phyloP scores from a whole-genome alignment of 2,113 vertebrate genomes.

The Gallinago undulata region DNA sequence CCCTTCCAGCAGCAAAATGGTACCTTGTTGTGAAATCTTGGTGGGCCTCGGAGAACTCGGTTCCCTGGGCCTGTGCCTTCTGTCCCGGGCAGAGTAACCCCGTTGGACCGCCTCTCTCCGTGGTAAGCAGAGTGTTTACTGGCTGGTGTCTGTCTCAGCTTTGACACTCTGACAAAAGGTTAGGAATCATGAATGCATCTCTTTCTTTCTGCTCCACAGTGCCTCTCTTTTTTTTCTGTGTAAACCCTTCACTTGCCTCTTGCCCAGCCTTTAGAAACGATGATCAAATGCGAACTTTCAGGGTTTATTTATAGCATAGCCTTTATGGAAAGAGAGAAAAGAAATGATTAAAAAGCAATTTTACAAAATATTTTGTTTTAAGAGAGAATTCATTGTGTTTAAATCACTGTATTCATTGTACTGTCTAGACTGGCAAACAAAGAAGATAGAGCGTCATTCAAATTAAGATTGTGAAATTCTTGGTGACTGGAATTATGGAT shows the following conservation, averaged over 20 bases:
- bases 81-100: slow-evolving; percentile 22
- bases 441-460: slow-evolving; percentile 71
- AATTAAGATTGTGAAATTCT: slow-evolving; percentile 63
- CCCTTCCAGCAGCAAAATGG: neutral
- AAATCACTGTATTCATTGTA: slow-evolving; percentile 72
- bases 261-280: slow-evolving; percentile 73
- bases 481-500: slow-evolving; percentile 69
- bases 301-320: slow-evolving; percentile 79
- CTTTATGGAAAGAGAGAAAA: slow-evolving; percentile 76
- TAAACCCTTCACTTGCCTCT: slow-evolving; percentile 73
- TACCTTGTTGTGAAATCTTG: neutral
- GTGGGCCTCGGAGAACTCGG: neutral
- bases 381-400: slow-evolving; percentile 79
- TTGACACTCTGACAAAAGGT: slow-evolving; percentile 69
- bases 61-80: neutral
- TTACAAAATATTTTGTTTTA: slow-evolving; percentile 80
- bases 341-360: slow-evolving; percentile 80
- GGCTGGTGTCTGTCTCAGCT: slow-evolving; percentile 60
- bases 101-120: neutral
- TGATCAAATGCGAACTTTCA: slow-evolving; percentile 77
- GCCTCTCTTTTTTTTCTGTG: slow-evolving; percentile 71
- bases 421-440: slow-evolving; percentile 77
- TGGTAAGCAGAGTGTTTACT: slow-evolving; percentile 68
- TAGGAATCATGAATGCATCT: slow-evolving; percentile 72
- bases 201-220: slow-evolving; percentile 73